Evolutionary conservation across 2,113 vertebrate species (phyloP).

Genomic region (Alethe diademata): DNA sequence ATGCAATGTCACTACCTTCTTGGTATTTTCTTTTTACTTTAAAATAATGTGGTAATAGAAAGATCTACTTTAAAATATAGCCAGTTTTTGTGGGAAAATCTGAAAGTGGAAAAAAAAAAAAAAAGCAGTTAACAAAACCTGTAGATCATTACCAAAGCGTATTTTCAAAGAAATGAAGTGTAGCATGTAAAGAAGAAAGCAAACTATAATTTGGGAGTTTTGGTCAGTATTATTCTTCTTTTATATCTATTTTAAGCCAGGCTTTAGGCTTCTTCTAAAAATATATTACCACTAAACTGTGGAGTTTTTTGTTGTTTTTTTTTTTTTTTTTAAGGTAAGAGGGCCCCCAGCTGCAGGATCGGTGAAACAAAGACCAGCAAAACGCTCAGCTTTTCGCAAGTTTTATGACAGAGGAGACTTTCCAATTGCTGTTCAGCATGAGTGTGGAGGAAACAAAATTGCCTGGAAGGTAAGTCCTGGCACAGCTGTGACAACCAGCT

Average conservation of each 20-base stretch:
- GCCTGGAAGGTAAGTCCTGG: conserved; percentile 91
- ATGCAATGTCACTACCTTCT: not conserved
- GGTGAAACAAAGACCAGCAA: conserved; percentile 83
- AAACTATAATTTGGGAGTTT: not conserved
- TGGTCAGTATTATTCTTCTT: not conserved
- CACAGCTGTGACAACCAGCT: conserved; percentile 58
- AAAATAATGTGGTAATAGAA: not conserved
- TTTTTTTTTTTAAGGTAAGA: conserved; percentile 76
- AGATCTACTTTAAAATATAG: not conserved
- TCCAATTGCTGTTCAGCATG: conserved; percentile 87
- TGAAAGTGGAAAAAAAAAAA: not conserved
- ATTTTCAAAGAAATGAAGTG: not conserved
- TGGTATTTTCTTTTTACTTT: not conserved
- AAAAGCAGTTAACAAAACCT: not conserved
- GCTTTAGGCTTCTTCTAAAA: not conserved
- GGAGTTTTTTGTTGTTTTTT: fast-evolving
- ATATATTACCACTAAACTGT: not conserved
- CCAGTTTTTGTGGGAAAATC: not conserved
- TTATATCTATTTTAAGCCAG: not conserved
- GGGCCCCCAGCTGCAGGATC: conserved; percentile 88
- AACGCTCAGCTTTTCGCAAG: conserved; percentile 88
- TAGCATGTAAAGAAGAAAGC: not conserved
- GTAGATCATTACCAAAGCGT: not conserved
- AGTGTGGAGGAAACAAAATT: conserved; percentile 85
- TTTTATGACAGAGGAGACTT: conserved; percentile 92